Conservation (phyloP, 2,797 vertebrate genomes). For the Myripristis jacobus region DNA sequence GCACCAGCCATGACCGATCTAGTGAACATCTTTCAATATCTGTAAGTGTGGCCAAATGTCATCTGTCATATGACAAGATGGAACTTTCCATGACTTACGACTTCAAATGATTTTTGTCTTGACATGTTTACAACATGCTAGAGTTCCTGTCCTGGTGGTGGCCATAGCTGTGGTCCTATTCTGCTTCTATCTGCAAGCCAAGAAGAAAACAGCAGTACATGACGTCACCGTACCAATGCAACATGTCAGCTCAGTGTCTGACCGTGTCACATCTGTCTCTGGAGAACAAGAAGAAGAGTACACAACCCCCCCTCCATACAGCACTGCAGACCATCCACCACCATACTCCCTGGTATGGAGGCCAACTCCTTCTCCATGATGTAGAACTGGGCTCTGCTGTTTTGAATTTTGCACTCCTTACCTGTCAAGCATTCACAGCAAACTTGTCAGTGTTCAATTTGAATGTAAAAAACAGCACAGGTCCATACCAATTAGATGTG, state of each 20-base stretch:
- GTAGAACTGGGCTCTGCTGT: not conserved
- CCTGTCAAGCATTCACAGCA: no score
- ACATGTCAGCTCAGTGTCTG: not conserved
- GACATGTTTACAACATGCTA: conserved; percentile 29
- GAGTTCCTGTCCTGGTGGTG: conserved; percentile 57
- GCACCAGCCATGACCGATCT: conserved; percentile 35
- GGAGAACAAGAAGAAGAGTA: conserved; percentile 18
- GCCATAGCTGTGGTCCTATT: conserved; percentile 55
- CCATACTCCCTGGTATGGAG: conserved; percentile 74
- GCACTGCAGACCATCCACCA: conserved; percentile 63
- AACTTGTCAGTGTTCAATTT: no score
- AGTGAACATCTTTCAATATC: conserved; percentile 15
- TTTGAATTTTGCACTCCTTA: no score
- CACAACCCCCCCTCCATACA: conserved; percentile 64
- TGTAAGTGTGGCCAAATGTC: conserved; percentile 58
- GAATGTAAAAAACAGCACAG: no score
- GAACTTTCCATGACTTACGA: not conserved
- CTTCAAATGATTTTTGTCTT: no score
- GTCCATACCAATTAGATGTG: no score
- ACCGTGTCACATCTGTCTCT: conserved; percentile 41
- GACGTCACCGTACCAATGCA: conserved; percentile 14
- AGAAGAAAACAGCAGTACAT: conserved; percentile 40
- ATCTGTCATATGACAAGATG: not conserved
- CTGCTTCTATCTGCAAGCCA: conserved; percentile 62
- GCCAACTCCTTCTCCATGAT: not conserved